phyloP scores from a whole-genome alignment of 2,888 invertebrate species.

The Apomyelois bistriatella region DNA sequence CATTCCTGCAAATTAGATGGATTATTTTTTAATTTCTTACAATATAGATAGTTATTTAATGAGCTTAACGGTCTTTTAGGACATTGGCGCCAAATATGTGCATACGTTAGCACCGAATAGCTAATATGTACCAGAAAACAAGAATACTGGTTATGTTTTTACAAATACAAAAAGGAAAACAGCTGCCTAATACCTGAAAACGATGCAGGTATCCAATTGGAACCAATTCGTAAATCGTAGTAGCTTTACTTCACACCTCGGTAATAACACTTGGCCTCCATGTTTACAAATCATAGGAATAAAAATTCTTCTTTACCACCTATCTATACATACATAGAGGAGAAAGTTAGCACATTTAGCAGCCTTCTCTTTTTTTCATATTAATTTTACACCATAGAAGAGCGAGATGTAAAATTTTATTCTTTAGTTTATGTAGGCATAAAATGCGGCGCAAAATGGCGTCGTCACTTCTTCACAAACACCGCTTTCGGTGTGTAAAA shows the following conservation, averaged over 20 bases:
- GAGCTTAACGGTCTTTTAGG: constrained; percentile 68
- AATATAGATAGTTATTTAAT: constrained; percentile 14
- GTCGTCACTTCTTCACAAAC: constrained; percentile 43
- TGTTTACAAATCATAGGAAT: constrained; percentile 75
- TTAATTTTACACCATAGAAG: constrained; percentile 29
- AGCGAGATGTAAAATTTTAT: constrained; percentile 51
- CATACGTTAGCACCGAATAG: constrained; percentile 66
- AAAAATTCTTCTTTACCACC: constrained; percentile 46
- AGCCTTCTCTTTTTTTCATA: constrained; percentile 52
- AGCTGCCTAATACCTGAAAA: too few species aligned
- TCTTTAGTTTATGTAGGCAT: constrained; percentile 28
- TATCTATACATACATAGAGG: constrained; percentile 40
- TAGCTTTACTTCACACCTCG: constrained; percentile 45
- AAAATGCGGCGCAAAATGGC: constrained; percentile 70
- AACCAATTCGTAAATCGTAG: constrained; percentile 25
- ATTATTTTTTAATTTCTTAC: not conserved
- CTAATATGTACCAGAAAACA: not conserved
- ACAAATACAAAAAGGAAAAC: not conserved
- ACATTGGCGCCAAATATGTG: constrained; percentile 78
- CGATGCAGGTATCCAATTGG: constrained; percentile 22
- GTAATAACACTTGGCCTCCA: constrained; percentile 69
- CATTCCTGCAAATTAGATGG: constrained; percentile 17
- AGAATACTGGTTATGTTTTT: not conserved
- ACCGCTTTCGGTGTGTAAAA: constrained; percentile 10
- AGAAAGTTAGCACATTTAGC: constrained; percentile 62